A percentile compares a stretch with the other conserved stretches of the same genome.
These are phyloP conservation scores for Coptotermes formosanus DNA, from an alignment of 1,140 invertebrate species.

Conservation along the genomic window DNA sequence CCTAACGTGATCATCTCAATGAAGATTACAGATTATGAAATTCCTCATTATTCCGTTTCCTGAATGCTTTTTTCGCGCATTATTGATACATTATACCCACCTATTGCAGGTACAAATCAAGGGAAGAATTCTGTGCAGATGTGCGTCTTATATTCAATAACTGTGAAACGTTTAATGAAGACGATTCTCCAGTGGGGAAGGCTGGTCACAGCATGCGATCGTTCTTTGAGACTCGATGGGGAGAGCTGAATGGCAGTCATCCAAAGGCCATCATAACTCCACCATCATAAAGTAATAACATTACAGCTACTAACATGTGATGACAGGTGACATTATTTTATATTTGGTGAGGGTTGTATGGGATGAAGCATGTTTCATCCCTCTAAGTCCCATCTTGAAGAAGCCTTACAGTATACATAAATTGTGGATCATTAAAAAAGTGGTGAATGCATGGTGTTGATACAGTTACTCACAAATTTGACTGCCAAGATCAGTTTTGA, in stretches of 20 bases:
- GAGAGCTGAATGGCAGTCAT: conserved; percentile 53
- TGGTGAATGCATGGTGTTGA: not conserved
- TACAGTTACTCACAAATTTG: not conserved
- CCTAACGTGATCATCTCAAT: not conserved
- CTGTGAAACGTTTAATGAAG: conserved; percentile 97
- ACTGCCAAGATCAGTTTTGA: not conserved
- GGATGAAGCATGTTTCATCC: not conserved
- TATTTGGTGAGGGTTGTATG: not conserved
- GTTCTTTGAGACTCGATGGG: conserved; percentile 89
- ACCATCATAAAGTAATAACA: not conserved
- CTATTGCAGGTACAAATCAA: conserved; percentile 72
- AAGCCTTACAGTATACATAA: not conserved
- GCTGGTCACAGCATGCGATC: conserved; percentile 88
- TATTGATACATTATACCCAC: no score
- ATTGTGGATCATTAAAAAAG: not conserved
- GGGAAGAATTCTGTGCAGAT: conserved; percentile 87
- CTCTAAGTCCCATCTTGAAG: not conserved
- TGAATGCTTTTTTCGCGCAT: not conserved
- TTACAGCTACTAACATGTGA: not conserved
- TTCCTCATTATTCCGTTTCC: not conserved
- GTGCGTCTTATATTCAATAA: conserved; percentile 93
- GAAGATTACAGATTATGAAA: not conserved
- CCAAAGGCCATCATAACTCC: conserved; percentile 4
- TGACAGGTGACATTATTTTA: not conserved
- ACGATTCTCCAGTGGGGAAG: conserved; percentile 92